These are phyloP conservation scores for Riparia riparia DNA, from an alignment of 2,113 vertebrate species.

Conservation along the genomic window DNA sequence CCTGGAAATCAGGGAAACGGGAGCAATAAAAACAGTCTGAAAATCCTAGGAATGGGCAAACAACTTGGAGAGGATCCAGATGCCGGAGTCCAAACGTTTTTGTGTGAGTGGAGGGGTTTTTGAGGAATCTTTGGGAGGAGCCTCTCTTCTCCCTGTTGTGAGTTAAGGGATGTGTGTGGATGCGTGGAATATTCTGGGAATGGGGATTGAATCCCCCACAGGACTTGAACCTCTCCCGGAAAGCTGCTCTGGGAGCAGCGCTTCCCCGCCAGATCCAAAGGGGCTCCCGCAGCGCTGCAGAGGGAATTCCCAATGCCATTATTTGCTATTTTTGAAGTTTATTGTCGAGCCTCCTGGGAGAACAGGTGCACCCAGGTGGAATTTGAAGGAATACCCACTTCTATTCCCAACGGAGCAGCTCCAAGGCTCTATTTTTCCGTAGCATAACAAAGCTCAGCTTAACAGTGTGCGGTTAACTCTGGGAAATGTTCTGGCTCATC, in stretches of 20 bases:
- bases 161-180: accelerated
- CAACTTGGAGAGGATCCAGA: not conserved
- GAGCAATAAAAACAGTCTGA: accelerated
- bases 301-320: not conserved
- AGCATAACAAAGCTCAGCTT: not conserved
- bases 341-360: not conserved
- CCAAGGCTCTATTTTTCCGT: not conserved
- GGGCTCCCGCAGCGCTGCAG: not conserved
- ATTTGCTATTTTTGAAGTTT: not conserved
- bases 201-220: not conserved
- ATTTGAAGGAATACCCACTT: not conserved
- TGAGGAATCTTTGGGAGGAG: not conserved
- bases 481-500: not conserved
- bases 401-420: not conserved
- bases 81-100: not conserved
- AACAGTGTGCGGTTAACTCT: not conserved
- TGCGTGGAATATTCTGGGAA: not conserved
- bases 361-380: not conserved
- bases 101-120: not conserved
- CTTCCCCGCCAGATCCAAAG: not conserved
- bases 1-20: not conserved
- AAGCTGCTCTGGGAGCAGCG: not conserved
- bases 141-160: not conserved
- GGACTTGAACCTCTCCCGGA: not conserved
- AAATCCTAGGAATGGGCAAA: not conserved